A percentile compares a stretch with the other conserved stretches of the same genome.
Conservation (phyloP, 2,113 vertebrate genomes). For the Xiphorhynchus elegans region DNA sequence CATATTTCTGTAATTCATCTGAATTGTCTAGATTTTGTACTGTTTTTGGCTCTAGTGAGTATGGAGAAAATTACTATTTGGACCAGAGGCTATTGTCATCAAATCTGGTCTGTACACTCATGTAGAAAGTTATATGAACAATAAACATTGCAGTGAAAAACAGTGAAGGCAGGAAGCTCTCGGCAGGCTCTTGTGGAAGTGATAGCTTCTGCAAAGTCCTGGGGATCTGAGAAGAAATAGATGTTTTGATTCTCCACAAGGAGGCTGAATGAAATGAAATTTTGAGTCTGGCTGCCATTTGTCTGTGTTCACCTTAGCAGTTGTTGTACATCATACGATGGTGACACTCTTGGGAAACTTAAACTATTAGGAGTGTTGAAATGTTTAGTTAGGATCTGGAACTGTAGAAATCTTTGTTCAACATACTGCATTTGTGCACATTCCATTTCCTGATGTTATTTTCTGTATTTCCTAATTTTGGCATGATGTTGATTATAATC, state of each 20-base stretch:
- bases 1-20: neutral
- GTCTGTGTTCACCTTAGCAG: neutral
- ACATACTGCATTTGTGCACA: neutral
- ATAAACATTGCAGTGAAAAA: neutral
- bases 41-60: neutral
- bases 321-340: neutral
- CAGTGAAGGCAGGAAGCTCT: neutral
- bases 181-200: neutral
- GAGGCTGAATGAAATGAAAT: neutral
- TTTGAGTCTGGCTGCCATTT: neutral
- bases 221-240: neutral
- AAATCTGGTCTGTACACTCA: neutral
- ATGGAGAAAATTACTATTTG: neutral
- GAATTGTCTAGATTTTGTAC: neutral
- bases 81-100: neutral
- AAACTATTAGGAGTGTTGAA: neutral
- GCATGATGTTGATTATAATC: neutral
- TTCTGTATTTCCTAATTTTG: neutral
- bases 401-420: neutral
- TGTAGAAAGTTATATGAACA: neutral
- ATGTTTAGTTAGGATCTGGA: constrained; percentile 17
- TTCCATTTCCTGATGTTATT: neutral
- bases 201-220: neutral
- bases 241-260: constrained; percentile 21
- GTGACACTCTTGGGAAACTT: neutral